Conservation (phyloP, 2,797 vertebrate genomes). For the Halcyon leucocephala region DNA sequence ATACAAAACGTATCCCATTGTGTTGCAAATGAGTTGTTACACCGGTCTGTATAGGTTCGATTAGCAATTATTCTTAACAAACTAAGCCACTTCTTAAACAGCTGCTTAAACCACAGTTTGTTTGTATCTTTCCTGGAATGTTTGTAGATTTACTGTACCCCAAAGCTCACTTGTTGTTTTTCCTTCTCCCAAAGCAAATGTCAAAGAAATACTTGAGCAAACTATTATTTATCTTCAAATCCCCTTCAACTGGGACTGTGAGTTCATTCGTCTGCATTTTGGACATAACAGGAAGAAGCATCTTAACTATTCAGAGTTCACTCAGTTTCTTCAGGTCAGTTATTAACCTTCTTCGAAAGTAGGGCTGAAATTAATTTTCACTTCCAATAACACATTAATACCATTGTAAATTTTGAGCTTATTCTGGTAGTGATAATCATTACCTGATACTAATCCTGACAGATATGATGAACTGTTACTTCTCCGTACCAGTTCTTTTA, state of each 20-base stretch:
- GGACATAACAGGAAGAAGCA: conserved; percentile 93
- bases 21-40: conserved; percentile 64
- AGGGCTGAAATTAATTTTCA: not conserved
- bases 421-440: not conserved
- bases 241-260: conserved; percentile 99
- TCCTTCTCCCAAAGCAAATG: conserved; percentile 88
- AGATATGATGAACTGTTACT: not conserved
- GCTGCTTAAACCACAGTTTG: conserved; percentile 61
- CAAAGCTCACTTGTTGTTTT: conserved; percentile 71
- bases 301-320: conserved; percentile 96
- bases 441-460: not conserved
- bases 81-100: conserved; percentile 46
- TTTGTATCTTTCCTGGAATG: conserved; percentile 69
- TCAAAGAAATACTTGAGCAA: conserved; percentile 97
- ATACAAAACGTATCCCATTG: conserved; percentile 71
- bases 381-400: not conserved
- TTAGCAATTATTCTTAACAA: conserved; percentile 72
- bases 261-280: conserved; percentile 97
- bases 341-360: conserved; percentile 17
- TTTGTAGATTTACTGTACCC: conserved; percentile 48
- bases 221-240: conserved; percentile 97
- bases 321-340: conserved; percentile 95
- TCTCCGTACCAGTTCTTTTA: not conserved
- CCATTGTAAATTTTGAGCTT: not conserved
- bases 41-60: conserved; percentile 54